Base-by-base conservation (phyloP, 2,888 invertebrate species). In the Oxystoma pomonae region DNA sequence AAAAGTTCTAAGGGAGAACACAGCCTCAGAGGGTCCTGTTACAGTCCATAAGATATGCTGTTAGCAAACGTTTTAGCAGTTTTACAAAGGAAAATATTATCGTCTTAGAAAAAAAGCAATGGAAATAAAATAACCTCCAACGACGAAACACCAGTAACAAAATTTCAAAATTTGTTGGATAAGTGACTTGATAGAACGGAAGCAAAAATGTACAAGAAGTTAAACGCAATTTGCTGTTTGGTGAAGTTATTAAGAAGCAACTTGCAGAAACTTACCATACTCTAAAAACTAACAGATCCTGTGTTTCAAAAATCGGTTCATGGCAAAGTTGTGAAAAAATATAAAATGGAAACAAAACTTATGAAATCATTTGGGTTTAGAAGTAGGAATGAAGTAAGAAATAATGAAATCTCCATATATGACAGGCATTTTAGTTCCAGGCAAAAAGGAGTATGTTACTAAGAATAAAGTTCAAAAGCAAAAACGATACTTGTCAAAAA, bases 241-340 rank as follows among this genome's bases (percentile, higher is more conserved):
- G 35, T 7, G 35, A 35, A 35, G 35, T 35, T 35, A 12, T 35
- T 35, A 35, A 35, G 12, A 35, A 35, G 18, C 55, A 21, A 20
- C 21, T 58, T 20, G 16, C 2, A 49, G 21, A 58, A 20, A 58
- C 58, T 21, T 58, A 58, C 49, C 1, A 21, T 12, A 20, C 2
- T 20, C 21, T 58, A 58, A 20, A 58, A 58, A 58, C 20, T 9
- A 21, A 58, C 21, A 19, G 21, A 21, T 20, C 20, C 12, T 21
- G 21, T 58, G 1, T 19, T 58, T 58, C 19, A 58, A 17, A 58
- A 58, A 21, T 16, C 21, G 22, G 19, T 58, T 5, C 16, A 58
- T 17, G 58, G 58, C n/a, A 58, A 58, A 21, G 58, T 58, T 16
- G 21, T 21, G 7, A 58, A 58, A 58, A 58, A 58, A 2, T 58